Evolutionary conservation across 2,888 invertebrate genomes (phyloP), one percentile per base, ranked within the genome.

Genomic region (Eristalis intricaria): DNA sequence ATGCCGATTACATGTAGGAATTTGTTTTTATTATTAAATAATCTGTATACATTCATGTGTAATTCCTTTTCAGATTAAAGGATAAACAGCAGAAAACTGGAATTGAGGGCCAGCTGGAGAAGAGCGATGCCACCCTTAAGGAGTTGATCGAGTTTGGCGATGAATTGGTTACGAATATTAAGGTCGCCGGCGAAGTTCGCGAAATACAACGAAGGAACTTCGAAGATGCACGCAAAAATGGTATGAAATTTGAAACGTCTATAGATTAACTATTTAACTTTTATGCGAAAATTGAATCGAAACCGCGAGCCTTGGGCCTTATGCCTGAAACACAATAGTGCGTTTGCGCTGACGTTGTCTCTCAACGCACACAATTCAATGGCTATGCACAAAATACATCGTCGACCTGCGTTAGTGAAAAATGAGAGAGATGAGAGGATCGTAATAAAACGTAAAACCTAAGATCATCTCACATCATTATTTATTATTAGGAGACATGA

Each of bases 111-210:
- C 96, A 96, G 89, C 94, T 96, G 5, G 94, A 95, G 35, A 91
- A 93, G 11, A 96, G 96, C 64, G 94, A 95, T 0, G 95, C 95
- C 80, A 93, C 95, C 61, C 93, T 97, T 26, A 95, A 95, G 89
- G 95, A 95, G 75, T 91, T 96, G 35, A 92, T 95, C 11, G 91
- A 94, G 15, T 96, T 96, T 91, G 96, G 96, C 35, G 94, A 95
- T 70, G 96, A 96, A 90, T 94, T 96, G 90, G 96, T 97, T 79
- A 95, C 96, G n/a, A 97, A 97, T 91, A 95, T 97, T 2, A 95
- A 95, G 91, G 94, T 96, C 60, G 97, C 97, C 0, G 96, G 95
- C 56, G 96, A 97, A 90, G 95, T 95, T 26, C 94, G 97, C 0
- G 97, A 97, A 91, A 92, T 95, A 0, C 93, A 94, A 78, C 93